Evolutionary conservation across 2,888 invertebrate genomes (phyloP), one percentile per base, ranked within the genome.

Genomic region (Thumatha senex): DNA sequence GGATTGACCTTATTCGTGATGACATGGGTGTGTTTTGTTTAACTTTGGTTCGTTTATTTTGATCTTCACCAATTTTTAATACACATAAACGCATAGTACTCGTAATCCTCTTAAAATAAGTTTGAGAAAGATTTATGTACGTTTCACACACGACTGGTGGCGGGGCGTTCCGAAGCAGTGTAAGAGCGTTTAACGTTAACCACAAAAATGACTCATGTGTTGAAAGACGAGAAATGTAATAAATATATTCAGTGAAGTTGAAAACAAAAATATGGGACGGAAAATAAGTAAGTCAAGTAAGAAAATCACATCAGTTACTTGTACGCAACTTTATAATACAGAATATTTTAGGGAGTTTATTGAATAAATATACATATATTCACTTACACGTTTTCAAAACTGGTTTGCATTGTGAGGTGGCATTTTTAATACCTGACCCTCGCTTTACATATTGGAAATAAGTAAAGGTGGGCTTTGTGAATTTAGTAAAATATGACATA

Each of bases 331-430:
- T 81, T 73, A n/a, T n/a, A n/a, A n/a, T n/a, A 75, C 74, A 70
- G 82, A 78, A 83, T 81, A 83, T 82, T 85, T 80, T 84, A 75
- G 80, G 72, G 79, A 76, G 75, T 84, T 85, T 84, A 83, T 86
- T 84, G 84, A 86, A 85, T 84, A 86, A 84, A 85, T 86, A 81
- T 84, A 86, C 84, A 84, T 86, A 86, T 82, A 83, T 79, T 82
- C 67, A 40, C 75, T 80, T 76, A 78, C 76, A 78, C 78, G 76
- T 70, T 67, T 36, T 72, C 71, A 68, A 74, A 76, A 78, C 76
- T 74, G 78, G 71, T 83, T 80, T 76, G 70, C 72, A 76, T 58
- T 63, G 70, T 30, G 54, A 55, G 42, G 63, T 58, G 51, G 60
- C 56, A 45, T 51, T 45, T 51, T 48, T 67, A 56, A 60, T 60